Evolutionary conservation across 2,797 vertebrate species (phyloP).

Genomic region (Pipistrellus pygmaeus): DNA sequence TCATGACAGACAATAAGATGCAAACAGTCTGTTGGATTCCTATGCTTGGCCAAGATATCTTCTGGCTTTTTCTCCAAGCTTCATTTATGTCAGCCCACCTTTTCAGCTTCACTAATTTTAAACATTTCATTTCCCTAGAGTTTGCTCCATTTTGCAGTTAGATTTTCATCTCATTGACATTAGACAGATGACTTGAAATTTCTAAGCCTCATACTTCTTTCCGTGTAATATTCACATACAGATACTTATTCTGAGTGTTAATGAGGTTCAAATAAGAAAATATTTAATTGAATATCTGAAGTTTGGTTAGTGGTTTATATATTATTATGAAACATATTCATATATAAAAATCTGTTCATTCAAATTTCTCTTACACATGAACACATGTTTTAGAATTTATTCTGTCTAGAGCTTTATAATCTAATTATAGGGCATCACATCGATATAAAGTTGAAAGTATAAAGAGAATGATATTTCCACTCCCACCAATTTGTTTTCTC

Average conservation of each 20-base stretch:
- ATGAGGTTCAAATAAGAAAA: neutral
- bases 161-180: conserved; percentile 1
- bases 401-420: neutral
- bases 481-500: neutral
- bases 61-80: neutral
- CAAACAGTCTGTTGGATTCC: neutral
- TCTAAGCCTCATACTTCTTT: neutral
- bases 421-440: neutral
- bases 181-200: neutral
- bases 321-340: neutral
- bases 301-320: neutral
- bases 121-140: neutral
- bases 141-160: neutral
- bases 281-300: neutral
- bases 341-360: neutral
- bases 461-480: neutral
- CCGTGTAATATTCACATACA: neutral
- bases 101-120: neutral
- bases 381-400: neutral
- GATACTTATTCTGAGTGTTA: neutral
- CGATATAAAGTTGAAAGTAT: neutral
- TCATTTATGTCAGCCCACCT: neutral
- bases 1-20: neutral
- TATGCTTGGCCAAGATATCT: neutral
- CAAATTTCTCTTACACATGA: neutral